These are phyloP conservation scores for Pocillopora verrucosa DNA, from an alignment of 64 coral and sea anemone genomes.

Conservation along the genomic window DNA sequence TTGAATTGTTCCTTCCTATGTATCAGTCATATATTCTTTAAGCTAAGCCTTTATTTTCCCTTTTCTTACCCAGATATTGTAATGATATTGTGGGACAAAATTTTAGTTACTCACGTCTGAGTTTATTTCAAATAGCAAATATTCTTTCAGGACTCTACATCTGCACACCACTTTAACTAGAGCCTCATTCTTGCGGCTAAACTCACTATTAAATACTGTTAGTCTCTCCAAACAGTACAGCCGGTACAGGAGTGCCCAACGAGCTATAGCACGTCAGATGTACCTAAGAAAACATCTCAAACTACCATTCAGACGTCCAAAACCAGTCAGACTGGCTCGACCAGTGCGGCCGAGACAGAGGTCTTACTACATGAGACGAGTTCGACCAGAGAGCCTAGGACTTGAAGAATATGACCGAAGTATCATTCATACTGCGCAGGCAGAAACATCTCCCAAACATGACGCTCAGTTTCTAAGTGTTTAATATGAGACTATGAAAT, in stretches of 20 bases:
- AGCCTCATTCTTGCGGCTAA: not conserved
- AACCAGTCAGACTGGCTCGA: not conserved
- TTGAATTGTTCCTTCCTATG: too few species aligned
- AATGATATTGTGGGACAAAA: too few species aligned
- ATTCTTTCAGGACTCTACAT: too few species aligned
- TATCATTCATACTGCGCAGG: slow-evolving; percentile 6
- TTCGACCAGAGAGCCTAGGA: not conserved
- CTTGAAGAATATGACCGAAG: slow-evolving; percentile 35
- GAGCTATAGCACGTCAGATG: slow-evolving; percentile 4
- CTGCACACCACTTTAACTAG: too few species aligned
- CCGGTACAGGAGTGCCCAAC: slow-evolving; percentile 21
- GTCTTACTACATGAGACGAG: slow-evolving; percentile 1
- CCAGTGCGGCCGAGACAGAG: slow-evolving; percentile 25
- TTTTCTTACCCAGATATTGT: too few species aligned
- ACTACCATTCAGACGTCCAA: not conserved
- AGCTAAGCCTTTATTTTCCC: too few species aligned
- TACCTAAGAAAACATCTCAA: slow-evolving; percentile 22
- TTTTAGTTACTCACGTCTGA: too few species aligned
- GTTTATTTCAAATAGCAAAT: too few species aligned
- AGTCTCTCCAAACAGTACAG: slow-evolving; percentile 37
- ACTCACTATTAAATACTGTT: not conserved
- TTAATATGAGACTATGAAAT: too few species aligned
- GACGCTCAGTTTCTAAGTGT: not conserved
- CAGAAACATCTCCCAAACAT: not conserved
- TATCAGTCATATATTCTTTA: too few species aligned